Evolutionary conservation across 2,797 vertebrate genomes (phyloP), one percentile per base, ranked within the genome.

Genomic region (Falco naumanni): DNA sequence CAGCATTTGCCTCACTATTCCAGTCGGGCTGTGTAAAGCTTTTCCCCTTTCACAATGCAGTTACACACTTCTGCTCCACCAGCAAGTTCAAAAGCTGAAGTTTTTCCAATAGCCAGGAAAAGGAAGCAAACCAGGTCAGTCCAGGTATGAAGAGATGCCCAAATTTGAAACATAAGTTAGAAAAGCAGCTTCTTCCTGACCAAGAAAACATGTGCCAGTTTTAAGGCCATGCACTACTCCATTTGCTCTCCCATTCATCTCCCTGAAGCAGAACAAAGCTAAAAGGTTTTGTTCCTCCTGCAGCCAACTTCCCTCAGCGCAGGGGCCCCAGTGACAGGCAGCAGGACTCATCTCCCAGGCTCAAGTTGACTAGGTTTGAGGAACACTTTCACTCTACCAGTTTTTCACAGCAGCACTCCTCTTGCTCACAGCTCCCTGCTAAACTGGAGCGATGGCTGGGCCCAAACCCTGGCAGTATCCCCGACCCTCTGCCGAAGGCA

Each of bases 401-500:
- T 20, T 91, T 70, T 70, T 33, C 18, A 66, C 3, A 5, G 50
- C 34, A 78, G 34, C 8, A 37, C 9, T 60, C 6, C 11, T 24
- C 37, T 53, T 66, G 11, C 45, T 77, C n/a, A 48, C 50, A 57
- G n/a, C 10, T 74, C 15, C n/a, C 11, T 56, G 7, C 22, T 24
- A 39, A 79, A 31, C 5, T 11, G 2, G 12, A 41, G 29, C 63
- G 8, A 56, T 8, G 8, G 11, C 0, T 21, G 10, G 15, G 28
- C 5, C 15, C 28, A 75, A 78, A 84, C 10, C 0, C 0, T 12
- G 4, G 6, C 2, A 29, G 12, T 10, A 63, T 13, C 0, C 4
- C 20, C 37, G n/a, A 65, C 11, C 13, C 1, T 22, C 6, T 10
- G 54, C 5, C 19, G 56, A 18, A 48, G 5, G 13, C 5, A 12